A percentile compares a stretch with the other conserved stretches of the same genome.
phyloP scores from a whole-genome alignment of 2,888 invertebrate species.

The Odontocolon sp. region DNA sequence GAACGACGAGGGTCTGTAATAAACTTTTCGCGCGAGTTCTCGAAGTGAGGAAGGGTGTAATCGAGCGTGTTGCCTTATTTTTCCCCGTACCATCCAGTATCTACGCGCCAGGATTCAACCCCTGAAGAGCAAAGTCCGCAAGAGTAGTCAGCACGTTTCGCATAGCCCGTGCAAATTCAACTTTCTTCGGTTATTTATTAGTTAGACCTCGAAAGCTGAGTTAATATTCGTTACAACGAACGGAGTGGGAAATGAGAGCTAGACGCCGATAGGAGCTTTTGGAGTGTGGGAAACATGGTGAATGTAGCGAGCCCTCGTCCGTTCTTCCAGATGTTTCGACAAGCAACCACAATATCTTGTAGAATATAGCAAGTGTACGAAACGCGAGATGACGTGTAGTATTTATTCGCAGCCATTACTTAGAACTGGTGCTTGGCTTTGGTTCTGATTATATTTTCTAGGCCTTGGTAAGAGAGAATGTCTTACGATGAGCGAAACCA shows the following conservation, averaged over 20 bases:
- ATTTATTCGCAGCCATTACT: slow-evolving; percentile 62
- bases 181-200: slow-evolving; percentile 72
- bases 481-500: slow-evolving; percentile 22
- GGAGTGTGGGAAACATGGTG: neutral
- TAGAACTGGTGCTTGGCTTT: slow-evolving; percentile 25
- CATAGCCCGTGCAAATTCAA: slow-evolving; percentile 63
- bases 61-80: slow-evolving; percentile 71
- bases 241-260: slow-evolving; percentile 25
- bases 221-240: slow-evolving; percentile 67
- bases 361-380: neutral
- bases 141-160: slow-evolving; percentile 51
- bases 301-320: neutral
- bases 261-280: slow-evolving; percentile 7
- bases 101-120: slow-evolving; percentile 17
- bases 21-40: slow-evolving; percentile 71
- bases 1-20: slow-evolving; percentile 66
- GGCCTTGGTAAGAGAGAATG: neutral
- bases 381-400: slow-evolving; percentile 53
- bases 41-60: slow-evolving; percentile 72
- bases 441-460: slow-evolving; percentile 56
- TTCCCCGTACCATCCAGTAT: slow-evolving; percentile 53
- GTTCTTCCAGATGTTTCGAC: slow-evolving; percentile 20
- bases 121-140: slow-evolving; percentile 46
- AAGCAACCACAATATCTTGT: neutral
- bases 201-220: slow-evolving; percentile 64